Evolutionary conservation across 1,140 invertebrate genomes (phyloP).

Genomic region (Heliconius himera): DNA sequence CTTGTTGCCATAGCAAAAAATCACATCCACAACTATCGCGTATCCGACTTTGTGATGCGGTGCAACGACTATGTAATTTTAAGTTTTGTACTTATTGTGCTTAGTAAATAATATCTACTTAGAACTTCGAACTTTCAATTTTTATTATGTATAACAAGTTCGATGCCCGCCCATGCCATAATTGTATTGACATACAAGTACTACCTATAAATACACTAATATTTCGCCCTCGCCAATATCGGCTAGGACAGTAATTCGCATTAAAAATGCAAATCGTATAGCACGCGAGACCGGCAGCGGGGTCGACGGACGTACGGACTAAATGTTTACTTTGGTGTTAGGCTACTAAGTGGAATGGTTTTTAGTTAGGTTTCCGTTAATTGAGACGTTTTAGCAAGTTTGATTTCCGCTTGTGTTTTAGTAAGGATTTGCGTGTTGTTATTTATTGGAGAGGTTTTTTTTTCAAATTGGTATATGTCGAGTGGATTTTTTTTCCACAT

Average conservation of each 20-base stretch:
- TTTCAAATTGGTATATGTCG: too few relatives aligned
- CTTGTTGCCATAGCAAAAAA: too few relatives aligned
- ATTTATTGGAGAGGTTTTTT: too few relatives aligned
- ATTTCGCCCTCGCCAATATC: slow-evolving; percentile 5
- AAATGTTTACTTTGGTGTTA: slow-evolving; percentile 9
- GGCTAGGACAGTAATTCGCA: not conserved
- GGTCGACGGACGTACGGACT: slow-evolving; percentile 57
- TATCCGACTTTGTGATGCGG: too few relatives aligned
- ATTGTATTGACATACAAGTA: not conserved
- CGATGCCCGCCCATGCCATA: not conserved
- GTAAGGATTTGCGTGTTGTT: too few relatives aligned
- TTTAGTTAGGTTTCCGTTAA: not conserved
- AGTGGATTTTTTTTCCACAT: too few relatives aligned
- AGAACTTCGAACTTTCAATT: not conserved
- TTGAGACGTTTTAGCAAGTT: slow-evolving; percentile 1
- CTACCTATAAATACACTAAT: not conserved
- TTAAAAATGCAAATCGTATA: slow-evolving; percentile 34
- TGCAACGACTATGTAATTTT: not conserved
- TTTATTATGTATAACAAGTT: slow-evolving; percentile 8
- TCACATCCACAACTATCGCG: too few relatives aligned
- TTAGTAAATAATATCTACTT: not conserved
- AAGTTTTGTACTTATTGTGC: not conserved
- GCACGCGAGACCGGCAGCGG: slow-evolving; percentile 38
- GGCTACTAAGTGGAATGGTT: not conserved
- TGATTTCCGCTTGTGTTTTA: not conserved